Conservation (phyloP, 35 echinoderm and acorn worm genomes). For the Lytechinus variegatus region DNA sequence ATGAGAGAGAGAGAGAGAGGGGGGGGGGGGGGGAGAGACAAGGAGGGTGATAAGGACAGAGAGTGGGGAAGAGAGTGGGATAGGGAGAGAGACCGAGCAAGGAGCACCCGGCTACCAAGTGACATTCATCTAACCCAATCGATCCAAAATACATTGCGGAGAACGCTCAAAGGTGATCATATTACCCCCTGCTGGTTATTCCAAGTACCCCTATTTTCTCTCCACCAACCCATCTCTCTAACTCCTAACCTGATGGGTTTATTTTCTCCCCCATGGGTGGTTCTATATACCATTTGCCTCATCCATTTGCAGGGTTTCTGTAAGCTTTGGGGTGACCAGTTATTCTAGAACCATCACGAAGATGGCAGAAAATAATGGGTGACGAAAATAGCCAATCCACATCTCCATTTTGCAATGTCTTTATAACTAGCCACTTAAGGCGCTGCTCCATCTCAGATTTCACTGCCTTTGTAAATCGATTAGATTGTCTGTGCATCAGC, state of each 20-base stretch:
- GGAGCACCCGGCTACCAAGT: constrained; percentile 5
- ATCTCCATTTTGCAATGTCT: neutral
- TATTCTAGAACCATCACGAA: neutral
- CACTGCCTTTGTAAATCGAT: neutral
- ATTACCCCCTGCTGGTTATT: neutral
- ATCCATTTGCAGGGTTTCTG: neutral
- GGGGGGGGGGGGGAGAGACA: no score
- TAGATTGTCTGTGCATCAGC: neutral
- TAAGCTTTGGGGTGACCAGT: neutral
- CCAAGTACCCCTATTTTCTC: constrained; percentile 1
- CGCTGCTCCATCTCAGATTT: neutral
- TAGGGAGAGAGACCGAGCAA: neutral
- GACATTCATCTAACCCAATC: constrained; percentile 18
- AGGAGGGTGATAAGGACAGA: no score
- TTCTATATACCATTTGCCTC: neutral
- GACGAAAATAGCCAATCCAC: neutral
- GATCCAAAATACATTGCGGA: constrained; percentile 11
- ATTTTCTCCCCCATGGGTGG: neutral
- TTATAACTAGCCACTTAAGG: neutral
- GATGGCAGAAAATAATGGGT: neutral
- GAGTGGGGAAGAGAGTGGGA: no score
- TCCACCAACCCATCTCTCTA: neutral
- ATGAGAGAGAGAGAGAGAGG: neutral
- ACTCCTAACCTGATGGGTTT: neutral
- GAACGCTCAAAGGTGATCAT: constrained; percentile 11